These are phyloP conservation scores for Imbricaverruca yamaguchii DNA, from an alignment of 2,888 invertebrate genomes.

Conservation along the genomic window DNA sequence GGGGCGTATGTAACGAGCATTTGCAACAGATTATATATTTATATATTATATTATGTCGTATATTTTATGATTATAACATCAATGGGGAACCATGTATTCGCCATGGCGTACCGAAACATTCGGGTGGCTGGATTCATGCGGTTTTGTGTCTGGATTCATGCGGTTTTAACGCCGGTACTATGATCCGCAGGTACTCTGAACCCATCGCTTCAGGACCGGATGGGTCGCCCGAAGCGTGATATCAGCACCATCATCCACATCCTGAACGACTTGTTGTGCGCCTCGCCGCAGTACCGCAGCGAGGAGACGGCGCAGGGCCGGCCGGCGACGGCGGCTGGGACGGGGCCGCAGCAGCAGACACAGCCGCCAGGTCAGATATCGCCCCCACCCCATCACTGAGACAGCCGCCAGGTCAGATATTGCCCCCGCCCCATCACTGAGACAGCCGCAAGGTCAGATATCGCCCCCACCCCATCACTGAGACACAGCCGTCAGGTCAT, in stretches of 20 bases:
- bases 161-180: too few species aligned
- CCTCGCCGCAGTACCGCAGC: conserved; percentile 57
- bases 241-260: conserved; percentile 94
- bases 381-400: not conserved
- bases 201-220: conserved; percentile 83
- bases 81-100: too few species aligned
- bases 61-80: too few species aligned
- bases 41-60: too few species aligned
- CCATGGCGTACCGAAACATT: too few species aligned
- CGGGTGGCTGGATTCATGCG: too few species aligned
- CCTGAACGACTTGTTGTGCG: conserved; percentile 84
- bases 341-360: not conserved
- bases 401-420: not conserved
- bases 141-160: too few species aligned
- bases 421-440: not conserved
- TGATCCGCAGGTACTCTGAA: conserved; percentile 64
- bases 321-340: not conserved
- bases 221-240: conserved; percentile 84
- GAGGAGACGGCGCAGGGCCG: conserved; percentile 22
- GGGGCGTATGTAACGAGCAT: too few species aligned
- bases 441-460: too few species aligned
- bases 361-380: not conserved
- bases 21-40: too few species aligned
- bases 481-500: too few species aligned
- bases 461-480: too few species aligned